Evolutionary conservation across 2,113 vertebrate genomes (phyloP).

Genomic region (Gymnarchus niloticus): DNA sequence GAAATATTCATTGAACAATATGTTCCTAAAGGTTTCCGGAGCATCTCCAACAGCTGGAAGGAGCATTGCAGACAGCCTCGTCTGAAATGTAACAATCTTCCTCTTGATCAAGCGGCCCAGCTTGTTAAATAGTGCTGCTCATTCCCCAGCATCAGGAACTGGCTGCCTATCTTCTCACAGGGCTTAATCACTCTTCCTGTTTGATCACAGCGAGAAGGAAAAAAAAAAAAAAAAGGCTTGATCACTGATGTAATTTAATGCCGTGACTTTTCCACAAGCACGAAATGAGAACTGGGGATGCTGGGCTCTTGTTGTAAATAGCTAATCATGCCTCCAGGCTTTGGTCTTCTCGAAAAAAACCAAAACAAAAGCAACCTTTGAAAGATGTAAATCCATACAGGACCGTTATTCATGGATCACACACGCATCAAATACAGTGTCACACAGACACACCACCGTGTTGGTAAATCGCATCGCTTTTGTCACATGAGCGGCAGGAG

Average conservation of each 20-base stretch:
- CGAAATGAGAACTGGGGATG: background rate
- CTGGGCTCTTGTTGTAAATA: background rate
- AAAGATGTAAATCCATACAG: background rate
- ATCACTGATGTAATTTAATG: conserved; percentile 2
- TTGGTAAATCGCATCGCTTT: background rate
- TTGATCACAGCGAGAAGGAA: conserved; percentile 11
- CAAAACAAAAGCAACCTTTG: background rate
- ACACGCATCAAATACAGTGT: background rate
- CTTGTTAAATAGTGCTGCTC: conserved; percentile 23
- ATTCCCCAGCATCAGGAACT: background rate
- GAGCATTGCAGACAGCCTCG: conserved; percentile 23
- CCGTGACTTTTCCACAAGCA: background rate
- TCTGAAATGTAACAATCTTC: conserved; percentile 33
- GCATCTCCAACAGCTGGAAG: conserved; percentile 47
- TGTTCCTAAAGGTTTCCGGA: conserved; percentile 32
- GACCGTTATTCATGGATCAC: background rate
- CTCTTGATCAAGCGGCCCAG: background rate
- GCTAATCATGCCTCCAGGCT: background rate
- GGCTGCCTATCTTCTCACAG: background rate
- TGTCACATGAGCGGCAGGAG: background rate
- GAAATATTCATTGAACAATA: conserved; percentile 52
- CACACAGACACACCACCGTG: background rate
- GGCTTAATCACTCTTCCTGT: conserved; percentile 11
- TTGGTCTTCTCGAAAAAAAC: background rate
- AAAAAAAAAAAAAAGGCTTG: conserved; percentile 6